Evolutionary conservation across 2,888 invertebrate species (phyloP), one percentile per base, ranked within the genome.

Genomic region (Dendrolimus houi): DNA sequence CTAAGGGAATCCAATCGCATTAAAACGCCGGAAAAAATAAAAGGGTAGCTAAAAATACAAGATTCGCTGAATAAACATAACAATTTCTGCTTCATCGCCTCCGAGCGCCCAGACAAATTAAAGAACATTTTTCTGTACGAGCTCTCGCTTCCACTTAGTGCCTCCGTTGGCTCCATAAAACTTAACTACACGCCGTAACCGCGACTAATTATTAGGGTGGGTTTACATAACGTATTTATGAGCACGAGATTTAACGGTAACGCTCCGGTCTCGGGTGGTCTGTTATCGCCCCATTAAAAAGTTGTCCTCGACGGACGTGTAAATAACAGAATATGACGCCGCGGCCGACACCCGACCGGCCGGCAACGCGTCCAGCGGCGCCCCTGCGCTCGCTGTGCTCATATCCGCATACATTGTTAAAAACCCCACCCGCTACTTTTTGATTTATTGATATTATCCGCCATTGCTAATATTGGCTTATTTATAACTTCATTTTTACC

Each of bases 191-290:
- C 78, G 79, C 81, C 81, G 86, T 87, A 87, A 87, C 87, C 82
- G 79, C 83, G 83, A 86, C 90, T 90, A 90, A 90, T 90, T 88
- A 89, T 89, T 83, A 88, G 88, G 89, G 88, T 85, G 79, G 87
- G 88, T 87, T 89, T 88, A 88, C 90, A 89, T 89, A 87, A 85
- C 84, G 79, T 89, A 90, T 89, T 90, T 89, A 90, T 88, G 89
- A 85, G 83, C 81, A 79, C 74, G 84, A 87, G 88, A 88, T 90
- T 89, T 87, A 86, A 85, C 84, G 82, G 80, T 77, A 79, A 68
- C 75, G 75, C 72, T 74, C 74, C 73, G 78, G 81, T 85, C 87
- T 87, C 87, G 83, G 85, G 83, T 84, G 89, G 86, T 87, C 88
- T 84, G 89, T 89, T 89, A 90, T 89, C 88, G 82, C 79, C 77